Base-by-base conservation (phyloP, 2,797 vertebrate genomes). In the Craterocephalus amniculus region DNA sequence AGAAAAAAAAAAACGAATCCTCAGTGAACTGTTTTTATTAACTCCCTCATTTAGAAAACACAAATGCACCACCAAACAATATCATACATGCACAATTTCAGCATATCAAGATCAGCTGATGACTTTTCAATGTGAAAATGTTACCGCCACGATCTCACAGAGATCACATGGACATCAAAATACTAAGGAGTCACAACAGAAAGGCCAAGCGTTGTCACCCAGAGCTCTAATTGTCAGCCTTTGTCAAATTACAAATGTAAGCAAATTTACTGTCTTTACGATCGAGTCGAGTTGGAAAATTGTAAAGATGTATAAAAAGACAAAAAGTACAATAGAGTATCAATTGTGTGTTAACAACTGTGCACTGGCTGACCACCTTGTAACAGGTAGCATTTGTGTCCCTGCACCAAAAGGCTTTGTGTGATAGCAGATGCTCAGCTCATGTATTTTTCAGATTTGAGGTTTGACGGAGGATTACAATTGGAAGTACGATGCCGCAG, bases 91-190 rank as follows among this genome's bases (percentile, higher is more conserved):
- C 94, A 94, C 91, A 87, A 87, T 87, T 93, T 93, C 91, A 93
- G 91, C 94, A 88, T 94, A 91, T 89, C 93, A 91, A 93, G 94
- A 94, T 94, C 93, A 93, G 91, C 92, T 92, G 91, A 86, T 90
- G 90, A 91, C 95, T 95, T 98, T 99, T 97, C 97, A 98, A 97
- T 97, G 95, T 98, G 97, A 99, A 99, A 99, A 94, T 79, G 45
- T 76, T 83, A 89, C 92, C 89, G 91, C 88, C 89, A 89, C 86
- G 83, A 97, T 97, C 96, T 97, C 96, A 96, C 80, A 64, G 96
- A 97, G 96, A 97, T 96, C 95, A 93, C 79, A 70, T 27, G 79
- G 79, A 90, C 86, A 85, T 84, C 68, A 81, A 89, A 91, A 89
- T 88, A 88, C 86, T 78, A 85, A 89, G 85, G 88, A 90, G 87